Evolutionary conservation across 1,140 invertebrate species (phyloP).

Genomic region (Tetranychus cinnabarinus): DNA sequence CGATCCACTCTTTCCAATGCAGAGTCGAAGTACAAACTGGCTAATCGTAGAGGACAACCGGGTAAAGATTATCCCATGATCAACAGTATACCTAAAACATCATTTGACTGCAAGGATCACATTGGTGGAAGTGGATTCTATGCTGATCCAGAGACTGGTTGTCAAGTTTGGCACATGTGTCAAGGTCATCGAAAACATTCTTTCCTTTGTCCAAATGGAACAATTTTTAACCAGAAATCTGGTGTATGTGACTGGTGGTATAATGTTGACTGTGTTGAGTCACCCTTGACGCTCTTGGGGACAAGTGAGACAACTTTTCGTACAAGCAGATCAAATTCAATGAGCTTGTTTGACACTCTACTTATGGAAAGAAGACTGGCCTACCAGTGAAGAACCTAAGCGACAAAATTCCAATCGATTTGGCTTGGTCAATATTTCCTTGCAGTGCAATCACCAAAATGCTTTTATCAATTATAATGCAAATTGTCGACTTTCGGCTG

Average conservation of each 20-base stretch:
- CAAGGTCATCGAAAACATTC: slow-evolving; percentile 2
- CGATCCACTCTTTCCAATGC: too few relatives aligned
- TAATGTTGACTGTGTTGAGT: slow-evolving; percentile 22
- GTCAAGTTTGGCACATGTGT: slow-evolving; percentile 40
- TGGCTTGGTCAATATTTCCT: too few relatives aligned
- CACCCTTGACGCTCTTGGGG: background rate
- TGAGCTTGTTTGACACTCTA: too few relatives aligned
- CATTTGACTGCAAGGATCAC: background rate
- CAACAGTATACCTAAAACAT: background rate
- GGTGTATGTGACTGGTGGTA: slow-evolving; percentile 31
- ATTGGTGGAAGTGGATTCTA: slow-evolving; percentile 54
- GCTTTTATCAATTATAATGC: too few relatives aligned
- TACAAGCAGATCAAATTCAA: too few relatives aligned
- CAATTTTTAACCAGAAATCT: slow-evolving; percentile 26
- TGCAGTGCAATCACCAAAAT: too few relatives aligned
- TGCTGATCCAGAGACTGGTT: slow-evolving; percentile 65
- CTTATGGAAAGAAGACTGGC: too few relatives aligned
- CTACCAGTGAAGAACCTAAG: too few relatives aligned
- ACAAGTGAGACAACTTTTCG: too few relatives aligned
- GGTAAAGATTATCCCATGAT: background rate
- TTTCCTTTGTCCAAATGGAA: slow-evolving; percentile 29
- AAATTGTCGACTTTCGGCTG: too few relatives aligned
- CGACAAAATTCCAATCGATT: too few relatives aligned
- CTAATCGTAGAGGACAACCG: background rate
- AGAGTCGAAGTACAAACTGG: background rate